phyloP scores from a whole-genome alignment of 2,888 invertebrate species.

The Agrenia bidenticulata region DNA sequence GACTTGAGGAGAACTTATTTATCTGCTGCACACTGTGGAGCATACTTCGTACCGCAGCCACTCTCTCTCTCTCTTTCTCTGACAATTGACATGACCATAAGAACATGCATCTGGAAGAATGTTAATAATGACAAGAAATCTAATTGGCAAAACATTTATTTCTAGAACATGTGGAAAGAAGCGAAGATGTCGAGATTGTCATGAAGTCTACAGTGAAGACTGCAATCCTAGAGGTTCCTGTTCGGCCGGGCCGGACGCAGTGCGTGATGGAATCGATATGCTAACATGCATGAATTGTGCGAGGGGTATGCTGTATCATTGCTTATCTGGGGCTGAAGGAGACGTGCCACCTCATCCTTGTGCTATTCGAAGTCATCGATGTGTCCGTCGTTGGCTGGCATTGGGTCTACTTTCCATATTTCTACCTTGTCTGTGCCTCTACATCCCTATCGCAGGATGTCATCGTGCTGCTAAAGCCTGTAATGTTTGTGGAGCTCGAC shows the following conservation, averaged over 20 bases:
- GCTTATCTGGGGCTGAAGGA: conserved; percentile 79
- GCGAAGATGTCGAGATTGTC: conserved; percentile 59
- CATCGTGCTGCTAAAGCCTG: conserved; percentile 80
- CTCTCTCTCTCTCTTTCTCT: background rate
- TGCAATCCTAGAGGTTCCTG: conserved; percentile 79
- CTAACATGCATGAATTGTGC: conserved; percentile 83
- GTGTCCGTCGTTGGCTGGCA: conserved; percentile 81
- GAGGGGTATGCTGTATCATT: conserved; percentile 88
- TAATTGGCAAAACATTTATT: conserved; percentile 6
- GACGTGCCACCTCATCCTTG: conserved; percentile 81
- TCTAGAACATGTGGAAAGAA: conserved; percentile 52
- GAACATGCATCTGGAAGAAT: background rate
- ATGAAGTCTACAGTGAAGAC: conserved; percentile 70
- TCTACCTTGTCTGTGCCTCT: conserved; percentile 93
- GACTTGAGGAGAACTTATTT: background rate
- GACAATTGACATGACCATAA: background rate
- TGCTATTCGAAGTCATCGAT: conserved; percentile 63
- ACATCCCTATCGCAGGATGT: conserved; percentile 80
- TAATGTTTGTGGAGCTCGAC: conserved; percentile 80
- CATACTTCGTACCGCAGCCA: background rate
- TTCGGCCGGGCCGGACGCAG: conserved; percentile 55
- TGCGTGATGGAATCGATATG: conserved; percentile 72
- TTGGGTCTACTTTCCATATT: conserved; percentile 79
- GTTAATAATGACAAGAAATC: background rate
- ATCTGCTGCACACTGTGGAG: background rate